Percentiles rank a stretch among this genome's conserved stretches.
Evolutionary conservation across 1,140 invertebrate genomes (phyloP).

Genomic region (Eueides isabella): DNA sequence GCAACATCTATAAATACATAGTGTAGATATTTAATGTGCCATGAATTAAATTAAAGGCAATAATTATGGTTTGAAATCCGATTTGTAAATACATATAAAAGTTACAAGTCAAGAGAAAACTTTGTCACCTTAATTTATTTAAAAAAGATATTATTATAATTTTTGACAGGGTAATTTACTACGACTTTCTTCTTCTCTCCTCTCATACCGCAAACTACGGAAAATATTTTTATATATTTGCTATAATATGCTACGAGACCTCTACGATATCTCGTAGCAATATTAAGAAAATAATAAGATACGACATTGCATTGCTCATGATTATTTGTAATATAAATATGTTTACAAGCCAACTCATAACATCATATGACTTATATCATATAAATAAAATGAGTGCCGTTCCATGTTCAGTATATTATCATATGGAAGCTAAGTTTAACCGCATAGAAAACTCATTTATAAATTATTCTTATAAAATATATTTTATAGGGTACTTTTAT

Average conservation of each 20-base stretch:
- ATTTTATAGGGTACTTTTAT: neutral
- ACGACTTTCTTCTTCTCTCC: no score
- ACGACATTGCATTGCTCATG: neutral
- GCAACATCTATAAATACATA: no score
- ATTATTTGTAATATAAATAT: neutral
- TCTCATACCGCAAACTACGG: no score
- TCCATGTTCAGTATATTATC: neutral
- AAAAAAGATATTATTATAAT: no score
- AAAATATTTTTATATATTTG: neutral
- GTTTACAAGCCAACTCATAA: neutral
- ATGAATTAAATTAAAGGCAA: neutral
- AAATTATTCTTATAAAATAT: neutral
- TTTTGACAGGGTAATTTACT: no score
- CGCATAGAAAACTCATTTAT: neutral
- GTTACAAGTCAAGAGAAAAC: no score
- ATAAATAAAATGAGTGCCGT: neutral
- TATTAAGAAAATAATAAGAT: neutral
- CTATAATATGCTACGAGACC: neutral
- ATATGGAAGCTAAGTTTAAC: neutral
- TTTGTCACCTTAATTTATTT: no score
- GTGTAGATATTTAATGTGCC: neutral
- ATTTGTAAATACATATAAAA: neutral
- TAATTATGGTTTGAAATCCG: neutral
- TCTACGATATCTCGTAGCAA: slow-evolving; percentile 1
- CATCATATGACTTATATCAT: neutral